Evolutionary conservation across 2,888 invertebrate species (phyloP).

Genomic region (Smittia sp.): DNA sequence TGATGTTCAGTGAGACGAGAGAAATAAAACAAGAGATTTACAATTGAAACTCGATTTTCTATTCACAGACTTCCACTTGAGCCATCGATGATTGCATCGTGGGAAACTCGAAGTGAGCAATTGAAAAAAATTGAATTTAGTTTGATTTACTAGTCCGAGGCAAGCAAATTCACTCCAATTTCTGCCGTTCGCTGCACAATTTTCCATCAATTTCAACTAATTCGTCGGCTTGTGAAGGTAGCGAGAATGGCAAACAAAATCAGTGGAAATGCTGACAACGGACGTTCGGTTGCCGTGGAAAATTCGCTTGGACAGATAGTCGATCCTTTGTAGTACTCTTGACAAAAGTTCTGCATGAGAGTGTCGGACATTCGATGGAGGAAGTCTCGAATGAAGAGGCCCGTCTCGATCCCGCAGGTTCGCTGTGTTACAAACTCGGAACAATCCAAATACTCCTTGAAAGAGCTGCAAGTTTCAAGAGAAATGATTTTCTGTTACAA

Average conservation of each 20-base stretch:
- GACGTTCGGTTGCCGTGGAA: not conserved
- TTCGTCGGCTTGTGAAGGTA: constrained; percentile 1
- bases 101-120: not conserved
- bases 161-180: not conserved
- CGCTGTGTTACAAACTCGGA: constrained; percentile 69
- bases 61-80: not conserved
- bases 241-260: constrained; percentile 2
- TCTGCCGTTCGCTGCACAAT: not conserved
- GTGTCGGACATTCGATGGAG: constrained; percentile 74
- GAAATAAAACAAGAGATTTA: not conserved
- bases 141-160: not conserved
- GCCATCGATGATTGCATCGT: too few relatives aligned
- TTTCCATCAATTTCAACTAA: constrained; percentile 18
- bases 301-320: constrained; percentile 13
- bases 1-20: not conserved
- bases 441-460: constrained; percentile 75
- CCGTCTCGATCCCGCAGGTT: constrained; percentile 73
- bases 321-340: constrained; percentile 31
- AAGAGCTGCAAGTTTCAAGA: constrained; percentile 61
- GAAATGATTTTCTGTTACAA: not conserved
- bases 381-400: constrained; percentile 71
- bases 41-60: not conserved
- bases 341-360: constrained; percentile 49
- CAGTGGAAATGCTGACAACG: constrained; percentile 14
- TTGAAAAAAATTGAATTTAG: not conserved